Evolutionary conservation across 2,797 vertebrate genomes (phyloP).

Genomic region (Rhabdophis nuchalis): DNA sequence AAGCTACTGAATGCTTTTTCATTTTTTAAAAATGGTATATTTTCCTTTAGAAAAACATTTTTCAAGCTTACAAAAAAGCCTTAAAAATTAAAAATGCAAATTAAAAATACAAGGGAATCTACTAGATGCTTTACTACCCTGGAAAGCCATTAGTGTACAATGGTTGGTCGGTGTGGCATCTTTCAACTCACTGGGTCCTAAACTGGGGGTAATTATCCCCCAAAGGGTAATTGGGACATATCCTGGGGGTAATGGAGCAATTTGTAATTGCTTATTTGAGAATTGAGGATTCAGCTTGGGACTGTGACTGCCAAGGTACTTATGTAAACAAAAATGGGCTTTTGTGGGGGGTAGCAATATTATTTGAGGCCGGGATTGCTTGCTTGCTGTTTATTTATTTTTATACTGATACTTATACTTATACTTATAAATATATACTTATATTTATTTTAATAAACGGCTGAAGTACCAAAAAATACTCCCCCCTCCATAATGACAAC

Average conservation of each 20-base stretch:
- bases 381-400: not conserved
- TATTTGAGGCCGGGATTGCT: not conserved
- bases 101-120: not conserved
- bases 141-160: not conserved
- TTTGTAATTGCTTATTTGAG: not conserved
- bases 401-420: too few relatives aligned
- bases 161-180: not conserved
- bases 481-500: not conserved
- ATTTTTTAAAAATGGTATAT: not conserved
- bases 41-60: not conserved
- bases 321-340: not conserved
- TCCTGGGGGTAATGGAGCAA: not conserved
- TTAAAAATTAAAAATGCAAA: not conserved
- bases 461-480: not conserved
- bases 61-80: not conserved
- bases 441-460: not conserved
- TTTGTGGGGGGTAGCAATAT: not conserved
- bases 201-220: not conserved
- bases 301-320: not conserved
- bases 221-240: not conserved
- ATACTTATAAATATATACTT: too few relatives aligned
- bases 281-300: not conserved
- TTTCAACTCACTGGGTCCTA: not conserved
- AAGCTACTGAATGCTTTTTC: not conserved
- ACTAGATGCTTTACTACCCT: not conserved